A percentile compares a stretch with the other conserved stretches of the same genome.
These are phyloP conservation scores for Manduca sexta DNA, from an alignment of 1,140 invertebrate genomes.

Conservation along the genomic window DNA sequence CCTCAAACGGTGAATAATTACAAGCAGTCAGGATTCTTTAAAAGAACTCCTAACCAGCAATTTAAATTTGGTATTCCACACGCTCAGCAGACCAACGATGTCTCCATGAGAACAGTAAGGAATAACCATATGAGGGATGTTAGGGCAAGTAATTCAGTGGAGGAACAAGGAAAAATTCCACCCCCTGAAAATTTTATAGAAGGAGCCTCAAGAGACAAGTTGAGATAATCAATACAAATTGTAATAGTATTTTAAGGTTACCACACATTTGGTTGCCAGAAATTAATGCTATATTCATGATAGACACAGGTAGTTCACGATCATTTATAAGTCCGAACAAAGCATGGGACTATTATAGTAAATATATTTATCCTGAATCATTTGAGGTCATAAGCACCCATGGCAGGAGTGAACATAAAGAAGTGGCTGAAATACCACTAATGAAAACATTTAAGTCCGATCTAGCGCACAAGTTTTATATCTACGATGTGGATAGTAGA, in stretches of 20 bases:
- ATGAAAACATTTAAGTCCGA: constrained; percentile 1
- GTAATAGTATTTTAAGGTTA: constrained; percentile 1
- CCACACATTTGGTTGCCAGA: constrained; percentile 7
- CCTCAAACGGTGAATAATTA: neutral
- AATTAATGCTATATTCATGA: constrained; percentile 6
- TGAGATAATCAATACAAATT: constrained; percentile 7
- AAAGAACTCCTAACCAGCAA: neutral
- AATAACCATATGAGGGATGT: neutral
- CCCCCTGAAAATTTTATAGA: neutral
- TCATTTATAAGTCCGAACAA: constrained; percentile 9
- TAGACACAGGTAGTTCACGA: constrained; percentile 9
- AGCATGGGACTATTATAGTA: constrained; percentile 1
- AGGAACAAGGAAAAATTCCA: neutral
- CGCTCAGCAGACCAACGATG: neutral
- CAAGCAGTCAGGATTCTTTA: neutral
- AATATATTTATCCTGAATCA: constrained; percentile 1
- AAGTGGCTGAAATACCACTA: constrained; percentile 1
- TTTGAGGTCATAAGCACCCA: constrained; percentile 9
- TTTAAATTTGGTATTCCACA: constrained; percentile 3
- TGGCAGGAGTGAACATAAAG: constrained; percentile 1
- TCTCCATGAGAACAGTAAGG: neutral
- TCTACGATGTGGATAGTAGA: constrained; percentile 18
- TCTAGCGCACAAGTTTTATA: constrained; percentile 6
- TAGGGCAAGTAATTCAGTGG: neutral
- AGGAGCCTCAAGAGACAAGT: neutral